Evolutionary conservation across 2,888 invertebrate species (phyloP).

Genomic region (Epirrita christyi): DNA sequence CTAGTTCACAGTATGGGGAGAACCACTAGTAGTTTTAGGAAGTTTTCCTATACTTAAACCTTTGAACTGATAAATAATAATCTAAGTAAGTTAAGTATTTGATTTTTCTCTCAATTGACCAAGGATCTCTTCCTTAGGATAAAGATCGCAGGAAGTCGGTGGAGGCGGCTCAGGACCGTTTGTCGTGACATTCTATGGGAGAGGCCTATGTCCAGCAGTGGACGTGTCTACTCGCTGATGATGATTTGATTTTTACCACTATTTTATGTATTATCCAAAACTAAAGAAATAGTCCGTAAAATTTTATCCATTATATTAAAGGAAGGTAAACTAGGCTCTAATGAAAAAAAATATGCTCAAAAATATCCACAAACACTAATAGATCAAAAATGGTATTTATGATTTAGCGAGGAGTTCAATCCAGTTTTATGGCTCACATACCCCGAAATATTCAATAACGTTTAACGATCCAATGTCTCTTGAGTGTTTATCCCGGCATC

Average conservation of each 20-base stretch:
- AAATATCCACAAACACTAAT: slow-evolving; percentile 33
- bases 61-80: no score
- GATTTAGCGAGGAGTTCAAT: slow-evolving; percentile 28
- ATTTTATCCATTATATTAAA: slow-evolving; percentile 27
- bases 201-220: no score
- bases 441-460: slow-evolving; percentile 20
- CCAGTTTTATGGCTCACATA: slow-evolving; percentile 16
- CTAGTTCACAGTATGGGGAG: no score
- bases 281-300: slow-evolving; percentile 1
- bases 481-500: neutral
- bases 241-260: neutral
- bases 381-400: slow-evolving; percentile 33
- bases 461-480: neutral
- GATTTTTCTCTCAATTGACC: no score
- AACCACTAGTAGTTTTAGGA: no score
- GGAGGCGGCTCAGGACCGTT: no score
- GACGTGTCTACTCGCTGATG: no score
- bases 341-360: slow-evolving; percentile 34
- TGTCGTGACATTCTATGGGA: no score
- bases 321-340: slow-evolving; percentile 20
- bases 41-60: no score
- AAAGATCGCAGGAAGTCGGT: no score
- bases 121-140: no score
- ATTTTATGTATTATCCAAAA: slow-evolving; percentile 4
- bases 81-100: no score